phyloP scores from a whole-genome alignment of 1,140 invertebrate genomes.

The Brachionus calyciflorus region DNA sequence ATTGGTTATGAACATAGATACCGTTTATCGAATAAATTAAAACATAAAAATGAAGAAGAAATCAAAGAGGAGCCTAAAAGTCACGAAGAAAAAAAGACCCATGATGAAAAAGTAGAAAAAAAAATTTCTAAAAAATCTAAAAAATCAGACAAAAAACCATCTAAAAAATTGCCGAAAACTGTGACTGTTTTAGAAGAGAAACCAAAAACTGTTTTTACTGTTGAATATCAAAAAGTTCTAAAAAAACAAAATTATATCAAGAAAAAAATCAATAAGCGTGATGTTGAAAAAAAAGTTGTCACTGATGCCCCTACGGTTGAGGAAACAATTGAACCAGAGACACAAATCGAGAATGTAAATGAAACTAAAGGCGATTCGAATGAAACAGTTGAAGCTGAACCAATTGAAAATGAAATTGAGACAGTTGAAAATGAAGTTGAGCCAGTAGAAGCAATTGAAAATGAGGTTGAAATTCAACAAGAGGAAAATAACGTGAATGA shows the following conservation, averaged over 20 bases:
- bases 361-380: background rate
- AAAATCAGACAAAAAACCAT: too few relatives aligned
- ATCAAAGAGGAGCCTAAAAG: background rate
- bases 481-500: background rate
- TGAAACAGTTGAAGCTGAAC: background rate
- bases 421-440: background rate
- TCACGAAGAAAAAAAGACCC: background rate
- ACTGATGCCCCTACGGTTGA: background rate
- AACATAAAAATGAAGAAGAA: background rate
- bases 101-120: background rate
- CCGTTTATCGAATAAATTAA: background rate
- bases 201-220: conserved; percentile 14
- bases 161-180: background rate
- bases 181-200: background rate
- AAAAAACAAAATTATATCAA: background rate
- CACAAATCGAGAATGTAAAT: background rate
- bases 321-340: background rate
- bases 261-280: background rate
- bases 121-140: background rate
- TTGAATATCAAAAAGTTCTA: conserved; percentile 16
- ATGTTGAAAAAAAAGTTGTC: background rate
- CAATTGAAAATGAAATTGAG: background rate
- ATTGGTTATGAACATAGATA: conserved; percentile 26
- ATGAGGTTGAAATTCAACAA: background rate
- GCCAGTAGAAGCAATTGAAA: background rate